Evolutionary conservation across 2,888 invertebrate species (phyloP), one percentile per base, ranked within the genome.

Genomic region (Cosmorhoe ocellata): DNA sequence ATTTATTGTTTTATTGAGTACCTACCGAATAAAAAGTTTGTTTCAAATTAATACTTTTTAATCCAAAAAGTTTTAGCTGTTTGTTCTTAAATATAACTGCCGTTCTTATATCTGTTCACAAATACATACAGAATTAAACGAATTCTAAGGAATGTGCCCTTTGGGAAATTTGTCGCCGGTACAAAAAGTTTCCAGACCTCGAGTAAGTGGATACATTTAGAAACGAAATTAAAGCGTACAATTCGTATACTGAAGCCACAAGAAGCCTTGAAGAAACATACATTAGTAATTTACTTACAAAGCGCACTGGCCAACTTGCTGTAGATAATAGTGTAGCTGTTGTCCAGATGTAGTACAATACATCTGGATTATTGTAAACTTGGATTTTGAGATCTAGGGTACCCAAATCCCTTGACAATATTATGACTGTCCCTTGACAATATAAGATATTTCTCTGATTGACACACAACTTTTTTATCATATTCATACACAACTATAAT

Each of bases 141-240:
- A 63, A 62, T 56, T 61, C 61, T 59, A 57, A 52, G 44, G 61
- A 52, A 63, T 63, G 56, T 39, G 40, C 14, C 72, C 61, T 59
- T 26, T 40, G 71, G 72, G 71, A 69, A 74, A 72, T 72, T 69
- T 58, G 55, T 58, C 58, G 59, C 56, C 45, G 56, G 50, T 44
- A 58, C 51, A 66, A 62, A 61, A 61, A 55, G 53, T 58, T 61
- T 55, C 54, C 44, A 50, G 53, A 53, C 38, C 54, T 50, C 40
- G 34, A 47, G 44, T 45, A 43, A 47, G 40, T 45, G 26, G 44
- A 48, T 43, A 55, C 36, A 48, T 38, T 49, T 47, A 39, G 36
- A 41, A 48, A 51, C 37, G 33, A 41, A 50, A 43, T 47, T 52
- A 47, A 28, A 37, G 27, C 36, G 24, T 36, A 36, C 31, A 32